Evolutionary conservation across 1,140 invertebrate genomes (phyloP), one percentile per base, ranked within the genome.

Genomic region (Mya arenaria): DNA sequence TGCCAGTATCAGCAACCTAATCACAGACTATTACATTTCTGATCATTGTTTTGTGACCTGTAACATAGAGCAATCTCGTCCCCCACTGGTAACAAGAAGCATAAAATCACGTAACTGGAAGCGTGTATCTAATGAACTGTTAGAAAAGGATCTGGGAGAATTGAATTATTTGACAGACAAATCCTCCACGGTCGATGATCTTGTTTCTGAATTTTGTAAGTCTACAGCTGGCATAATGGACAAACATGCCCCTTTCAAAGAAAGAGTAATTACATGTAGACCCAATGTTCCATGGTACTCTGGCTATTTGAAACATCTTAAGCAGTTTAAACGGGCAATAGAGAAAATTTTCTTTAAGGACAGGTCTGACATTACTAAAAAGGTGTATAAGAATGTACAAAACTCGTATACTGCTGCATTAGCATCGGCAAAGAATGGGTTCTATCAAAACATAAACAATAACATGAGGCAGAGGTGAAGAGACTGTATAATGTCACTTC

Each of bases 321-420:
- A 68, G 32, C 32, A 68, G 10, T 68, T 39, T 30, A 68, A 68
- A 68, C 37, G 44, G 52, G 17, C 28, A 17, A 48, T 69, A 69
- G 66, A 69, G 52, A 69, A 30, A 17, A 69, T 44, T 19, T 23
- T 48, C 25, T 28, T 44, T n/a, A 69, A 69, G n/a, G 10, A 69
- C 39, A 69, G 34, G 52, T 48, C 66, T 5, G 17, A 6, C 28
- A 28, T 69, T 37, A 48, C 44, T 8, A 25, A 48, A 48, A 28
- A 44, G 10, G 66, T 69, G 23, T 69, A 48, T 28, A 69, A 69
- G 44, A 69, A 69, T 17, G 66, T 69, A n/a, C 44, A 48, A 37
- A 69, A 69, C 30, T 17, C 44, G 25, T 69, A 30, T 34, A 48
- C 10, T 48, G 44, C 44, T 15, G 44, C 44, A 48, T 13, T 48